phyloP scores from a whole-genome alignment of 2,888 invertebrate species.

The Xanthia icteritia region DNA sequence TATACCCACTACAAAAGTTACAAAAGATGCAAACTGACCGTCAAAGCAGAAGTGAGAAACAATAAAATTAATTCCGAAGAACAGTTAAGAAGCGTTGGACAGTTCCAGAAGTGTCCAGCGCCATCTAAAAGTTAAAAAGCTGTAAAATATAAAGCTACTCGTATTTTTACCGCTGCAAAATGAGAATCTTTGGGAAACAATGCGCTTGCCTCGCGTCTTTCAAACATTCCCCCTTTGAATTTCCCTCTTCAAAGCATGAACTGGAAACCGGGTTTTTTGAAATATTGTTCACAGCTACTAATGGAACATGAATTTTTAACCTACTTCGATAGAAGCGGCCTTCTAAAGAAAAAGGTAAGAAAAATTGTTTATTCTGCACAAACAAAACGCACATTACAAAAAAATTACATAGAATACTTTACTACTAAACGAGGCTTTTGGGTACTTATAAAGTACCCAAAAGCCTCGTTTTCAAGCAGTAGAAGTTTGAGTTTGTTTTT shows the following conservation, averaged over 20 bases:
- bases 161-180: slow-evolving; percentile 73
- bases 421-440: too few species aligned
- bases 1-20: slow-evolving; percentile 14
- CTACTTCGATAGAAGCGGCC: slow-evolving; percentile 68
- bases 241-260: slow-evolving; percentile 74
- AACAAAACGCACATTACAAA: too few species aligned
- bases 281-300: slow-evolving; percentile 75
- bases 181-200: slow-evolving; percentile 77
- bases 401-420: too few species aligned
- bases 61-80: slow-evolving; percentile 47
- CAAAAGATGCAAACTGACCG: slow-evolving; percentile 17
- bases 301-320: slow-evolving; percentile 75
- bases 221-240: slow-evolving; percentile 76
- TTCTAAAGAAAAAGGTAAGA: not conserved
- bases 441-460: too few species aligned
- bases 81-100: slow-evolving; percentile 23
- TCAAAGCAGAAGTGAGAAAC: slow-evolving; percentile 21
- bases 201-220: slow-evolving; percentile 72
- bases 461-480: too few species aligned
- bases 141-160: slow-evolving; percentile 72
- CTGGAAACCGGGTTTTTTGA: slow-evolving; percentile 74
- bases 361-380: too few species aligned
- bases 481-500: too few species aligned
- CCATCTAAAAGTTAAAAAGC: slow-evolving; percentile 69
- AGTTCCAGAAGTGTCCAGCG: slow-evolving; percentile 60